A percentile compares a stretch with the other conserved stretches of the same genome.
phyloP scores from a whole-genome alignment of 2,113 vertebrate genomes.

The Archocentrus centrarchus region DNA sequence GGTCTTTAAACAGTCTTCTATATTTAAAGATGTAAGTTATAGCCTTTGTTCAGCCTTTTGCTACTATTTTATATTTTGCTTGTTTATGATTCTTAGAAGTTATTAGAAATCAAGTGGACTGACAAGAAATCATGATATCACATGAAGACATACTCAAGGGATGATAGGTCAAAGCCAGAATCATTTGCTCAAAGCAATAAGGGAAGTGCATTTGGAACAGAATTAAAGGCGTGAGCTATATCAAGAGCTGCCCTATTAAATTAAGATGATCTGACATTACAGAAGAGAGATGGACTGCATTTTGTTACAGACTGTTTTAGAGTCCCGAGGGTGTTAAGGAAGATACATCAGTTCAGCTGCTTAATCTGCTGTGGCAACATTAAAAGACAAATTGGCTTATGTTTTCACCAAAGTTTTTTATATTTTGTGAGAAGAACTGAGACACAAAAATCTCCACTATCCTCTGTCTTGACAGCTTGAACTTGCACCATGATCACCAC shows the following conservation, averaged over 20 bases:
- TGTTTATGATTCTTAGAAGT: not conserved
- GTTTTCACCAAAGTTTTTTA: not conserved
- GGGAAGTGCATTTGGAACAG: conserved; percentile 36
- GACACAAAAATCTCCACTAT: not conserved
- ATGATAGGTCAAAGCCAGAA: conserved; percentile 30
- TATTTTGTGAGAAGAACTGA: not conserved
- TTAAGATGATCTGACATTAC: conserved; percentile 54
- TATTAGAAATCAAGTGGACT: conserved; percentile 10
- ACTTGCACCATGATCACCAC: conserved; percentile 5
- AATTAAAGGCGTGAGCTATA: conserved; percentile 29
- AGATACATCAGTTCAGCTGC: conserved; percentile 11
- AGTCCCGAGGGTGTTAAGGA: not conserved
- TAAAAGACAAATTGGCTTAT: not conserved
- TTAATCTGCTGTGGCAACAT: not conserved
- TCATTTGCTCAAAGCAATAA: conserved; percentile 42
- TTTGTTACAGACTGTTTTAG: conserved; percentile 9
- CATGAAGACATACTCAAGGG: not conserved
- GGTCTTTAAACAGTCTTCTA: not conserved
- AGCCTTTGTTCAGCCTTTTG: not conserved
- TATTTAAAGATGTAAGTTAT: not conserved
- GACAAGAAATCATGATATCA: not conserved
- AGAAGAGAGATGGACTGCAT: conserved; percentile 20
- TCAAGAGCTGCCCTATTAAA: conserved; percentile 46
- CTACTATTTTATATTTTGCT: not conserved
- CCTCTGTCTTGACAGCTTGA: conserved; percentile 24